phyloP scores from a whole-genome alignment of 1,140 invertebrate genomes.

The Eciton burchellii region DNA sequence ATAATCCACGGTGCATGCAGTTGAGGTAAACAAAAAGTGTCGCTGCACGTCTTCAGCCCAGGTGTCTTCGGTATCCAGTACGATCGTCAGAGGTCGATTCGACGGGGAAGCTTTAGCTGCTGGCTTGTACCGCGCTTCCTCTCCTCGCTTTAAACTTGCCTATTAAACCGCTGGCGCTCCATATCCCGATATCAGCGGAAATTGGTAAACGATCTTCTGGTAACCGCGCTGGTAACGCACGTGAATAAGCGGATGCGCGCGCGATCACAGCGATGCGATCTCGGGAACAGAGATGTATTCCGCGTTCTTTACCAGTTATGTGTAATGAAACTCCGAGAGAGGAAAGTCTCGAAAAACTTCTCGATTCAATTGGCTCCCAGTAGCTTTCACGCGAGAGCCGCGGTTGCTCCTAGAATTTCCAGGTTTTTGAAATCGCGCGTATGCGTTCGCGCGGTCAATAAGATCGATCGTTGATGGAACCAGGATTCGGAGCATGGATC shows the following conservation, averaged over 20 bases:
- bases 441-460: neutral
- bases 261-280: no score
- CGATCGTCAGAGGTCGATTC: conserved; percentile 10
- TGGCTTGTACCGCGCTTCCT: neutral
- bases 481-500: neutral
- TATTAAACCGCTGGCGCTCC: neutral
- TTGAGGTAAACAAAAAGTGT: conserved; percentile 62
- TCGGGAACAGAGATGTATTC: no score
- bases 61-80: neutral
- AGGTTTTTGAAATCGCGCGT: neutral
- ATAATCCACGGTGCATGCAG: neutral
- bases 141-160: neutral
- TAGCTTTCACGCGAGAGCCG: neutral
- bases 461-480: neutral
- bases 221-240: neutral
- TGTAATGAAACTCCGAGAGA: neutral
- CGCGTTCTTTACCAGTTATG: neutral
- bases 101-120: conserved; percentile 31
- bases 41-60: conserved; percentile 34
- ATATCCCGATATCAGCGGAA: neutral
- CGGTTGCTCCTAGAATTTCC: neutral
- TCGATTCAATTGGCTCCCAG: no score
- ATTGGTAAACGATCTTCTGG: neutral
- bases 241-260: neutral
- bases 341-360: no score